Percentiles rank a stretch among this genome's conserved stretches.
Evolutionary conservation across 2,888 invertebrate species (phyloP).

Genomic region (Neuroscelio doddi): DNA sequence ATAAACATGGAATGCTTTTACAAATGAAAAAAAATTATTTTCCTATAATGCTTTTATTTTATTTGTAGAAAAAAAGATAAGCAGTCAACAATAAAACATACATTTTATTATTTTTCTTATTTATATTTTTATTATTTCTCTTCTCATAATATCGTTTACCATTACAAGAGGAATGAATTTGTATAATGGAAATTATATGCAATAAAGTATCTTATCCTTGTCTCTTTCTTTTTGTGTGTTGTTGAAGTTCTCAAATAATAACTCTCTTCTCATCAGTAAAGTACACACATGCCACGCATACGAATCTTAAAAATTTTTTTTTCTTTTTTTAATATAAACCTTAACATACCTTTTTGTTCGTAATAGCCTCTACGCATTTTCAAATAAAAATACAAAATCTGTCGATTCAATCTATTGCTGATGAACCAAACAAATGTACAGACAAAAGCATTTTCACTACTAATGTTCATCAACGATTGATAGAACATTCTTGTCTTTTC

Average conservation of each 20-base stretch:
- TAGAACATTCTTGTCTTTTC: background rate
- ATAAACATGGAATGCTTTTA: slow-evolving; percentile 44
- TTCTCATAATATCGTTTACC: slow-evolving; percentile 43
- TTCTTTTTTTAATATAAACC: no score
- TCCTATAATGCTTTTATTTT: background rate
- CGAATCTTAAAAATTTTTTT: no score
- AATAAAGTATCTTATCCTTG: slow-evolving; percentile 17
- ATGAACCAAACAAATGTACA: slow-evolving; percentile 2
- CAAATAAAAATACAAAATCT: background rate
- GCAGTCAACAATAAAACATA: background rate
- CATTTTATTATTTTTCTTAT: slow-evolving; percentile 12
- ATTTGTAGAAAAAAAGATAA: background rate
- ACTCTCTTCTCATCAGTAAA: slow-evolving; percentile 2
- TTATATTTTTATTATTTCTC: slow-evolving; percentile 48
- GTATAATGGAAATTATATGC: slow-evolving; percentile 26
- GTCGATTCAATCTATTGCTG: background rate
- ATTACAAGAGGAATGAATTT: slow-evolving; percentile 34
- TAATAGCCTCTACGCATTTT: background rate
- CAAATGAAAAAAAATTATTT: no score
- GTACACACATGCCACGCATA: background rate
- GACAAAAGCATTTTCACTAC: slow-evolving; percentile 6
- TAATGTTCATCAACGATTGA: no score
- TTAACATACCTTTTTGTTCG: no score
- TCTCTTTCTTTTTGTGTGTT: background rate
- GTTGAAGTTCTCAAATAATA: slow-evolving; percentile 3